A percentile compares a stretch with the other conserved stretches of the same genome.
Evolutionary conservation across 2,888 invertebrate genomes (phyloP).

Genomic region (Tenthredo distinguenda): DNA sequence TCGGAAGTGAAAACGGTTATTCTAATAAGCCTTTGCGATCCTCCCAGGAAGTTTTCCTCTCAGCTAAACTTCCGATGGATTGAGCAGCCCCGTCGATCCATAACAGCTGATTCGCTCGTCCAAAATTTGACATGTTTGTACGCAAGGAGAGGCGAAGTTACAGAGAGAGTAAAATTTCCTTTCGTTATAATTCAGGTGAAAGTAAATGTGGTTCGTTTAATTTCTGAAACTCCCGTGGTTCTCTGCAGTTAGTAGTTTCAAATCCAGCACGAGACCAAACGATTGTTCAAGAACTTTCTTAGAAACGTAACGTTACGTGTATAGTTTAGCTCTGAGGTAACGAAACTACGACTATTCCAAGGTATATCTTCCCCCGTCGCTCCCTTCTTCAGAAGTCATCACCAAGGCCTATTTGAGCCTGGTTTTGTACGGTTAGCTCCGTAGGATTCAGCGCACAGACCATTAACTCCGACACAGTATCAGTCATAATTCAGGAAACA

Average conservation of each 20-base stretch:
- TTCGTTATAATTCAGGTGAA: neutral
- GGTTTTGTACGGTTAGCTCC: slow-evolving; percentile 24
- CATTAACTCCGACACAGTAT: slow-evolving; percentile 42
- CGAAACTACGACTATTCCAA: neutral
- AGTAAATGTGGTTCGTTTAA: neutral
- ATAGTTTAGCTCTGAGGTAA: neutral
- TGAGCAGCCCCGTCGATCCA: neutral
- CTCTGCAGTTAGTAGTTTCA: neutral
- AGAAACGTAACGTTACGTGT: neutral
- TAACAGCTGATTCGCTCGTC: neutral
- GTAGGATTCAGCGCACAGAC: neutral
- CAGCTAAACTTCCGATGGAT: neutral
- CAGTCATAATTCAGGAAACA: slow-evolving; percentile 37
- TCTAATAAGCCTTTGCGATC: neutral
- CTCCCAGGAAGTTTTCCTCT: neutral
- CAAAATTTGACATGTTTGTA: neutral
- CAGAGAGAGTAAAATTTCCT: neutral
- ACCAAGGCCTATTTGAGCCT: slow-evolving; percentile 19
- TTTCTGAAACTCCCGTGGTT: neutral
- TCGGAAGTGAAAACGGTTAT: neutral
- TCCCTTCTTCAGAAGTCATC: neutral
- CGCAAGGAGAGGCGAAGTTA: neutral
- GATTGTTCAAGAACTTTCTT: neutral
- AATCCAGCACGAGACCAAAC: neutral
- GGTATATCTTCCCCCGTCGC: neutral